Evolutionary conservation across 2,888 invertebrate genomes (phyloP), one percentile per base, ranked within the genome.

Genomic region (Melieria picta): DNA sequence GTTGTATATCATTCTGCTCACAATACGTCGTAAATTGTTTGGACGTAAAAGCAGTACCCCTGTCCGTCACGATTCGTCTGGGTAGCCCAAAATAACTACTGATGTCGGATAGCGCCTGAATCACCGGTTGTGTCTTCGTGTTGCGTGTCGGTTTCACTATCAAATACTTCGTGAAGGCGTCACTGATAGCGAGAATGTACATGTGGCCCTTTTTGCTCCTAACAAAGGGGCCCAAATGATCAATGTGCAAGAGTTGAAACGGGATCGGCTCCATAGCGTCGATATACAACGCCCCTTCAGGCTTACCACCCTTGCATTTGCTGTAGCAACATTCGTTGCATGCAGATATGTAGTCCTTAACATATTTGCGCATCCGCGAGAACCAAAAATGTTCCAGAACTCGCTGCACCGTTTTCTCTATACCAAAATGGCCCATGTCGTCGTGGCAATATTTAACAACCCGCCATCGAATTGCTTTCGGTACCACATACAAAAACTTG

Each of bases 81-180:
- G 81, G 80, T 9, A 75, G 75, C 2, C 80, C 80, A 71, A 80
- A 81, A 73, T 77, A 76, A 6, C 69, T 58, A 0, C 71, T 52
- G 0, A 78, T 9, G 3, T 79, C 74, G 43, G 69, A 72, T 43
- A 77, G 42, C 0, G 72, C 60, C 11, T 68, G 69, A 7, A 78
- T 16, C 2, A 79, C 77, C 1, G 71, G 68, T 4, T 57, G 48
- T 10, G 73, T 76, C 64, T 72, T 75, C 1, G 73, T 74, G 16
- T 52, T 76, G 6, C 65, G 70, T 7, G 77, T 75, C 1, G 77
- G 48, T 62, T 73, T 76, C 3, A 76, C 57, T 5, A 77, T 61
- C 3, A 75, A 5, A 70, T 65, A 77, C 64, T 77, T 79, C 1
- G 72, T 72, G 16, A 76, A 76, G 13, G 76, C 65, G 56, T 74